These are phyloP conservation scores for Actenoides hombroni DNA, from an alignment of 2,113 vertebrate genomes.

Conservation along the genomic window DNA sequence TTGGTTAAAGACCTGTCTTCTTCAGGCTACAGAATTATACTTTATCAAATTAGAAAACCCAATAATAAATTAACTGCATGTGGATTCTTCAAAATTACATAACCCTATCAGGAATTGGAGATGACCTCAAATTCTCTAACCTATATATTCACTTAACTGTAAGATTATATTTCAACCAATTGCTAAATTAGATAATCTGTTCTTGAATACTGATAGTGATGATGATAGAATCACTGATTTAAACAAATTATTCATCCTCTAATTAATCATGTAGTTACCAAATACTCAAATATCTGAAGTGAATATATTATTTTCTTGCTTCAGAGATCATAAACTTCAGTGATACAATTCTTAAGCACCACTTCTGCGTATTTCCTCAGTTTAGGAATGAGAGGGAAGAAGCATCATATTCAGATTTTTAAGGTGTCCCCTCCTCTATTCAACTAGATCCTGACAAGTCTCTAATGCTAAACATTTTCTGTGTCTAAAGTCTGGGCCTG, in stretches of 20 bases:
- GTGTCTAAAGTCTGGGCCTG: not conserved
- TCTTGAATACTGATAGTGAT: not conserved
- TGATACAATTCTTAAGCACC: not conserved
- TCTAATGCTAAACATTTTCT: not conserved
- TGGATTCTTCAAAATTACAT: not conserved
- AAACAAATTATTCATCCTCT: constrained; percentile 25
- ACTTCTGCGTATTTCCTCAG: not conserved
- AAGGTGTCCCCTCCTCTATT: not conserved
- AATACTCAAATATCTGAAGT: constrained; percentile 22
- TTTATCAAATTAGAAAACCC: not conserved
- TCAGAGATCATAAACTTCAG: not conserved
- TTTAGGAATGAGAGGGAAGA: not conserved
- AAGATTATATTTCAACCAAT: constrained; percentile 35
- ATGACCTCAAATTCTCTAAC: constrained; percentile 23
- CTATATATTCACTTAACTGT: not conserved
- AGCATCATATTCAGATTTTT: not conserved
- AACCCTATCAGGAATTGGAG: not conserved
- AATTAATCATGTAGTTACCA: not conserved
- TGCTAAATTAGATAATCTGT: constrained; percentile 18
- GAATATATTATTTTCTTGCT: not conserved
- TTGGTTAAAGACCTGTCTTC: not conserved
- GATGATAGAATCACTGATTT: not conserved
- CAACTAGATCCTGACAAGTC: not conserved
- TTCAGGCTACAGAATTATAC: not conserved
- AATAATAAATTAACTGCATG: not conserved